Base-by-base conservation (phyloP, 1,140 invertebrate species). In the Popillia japonica region DNA sequence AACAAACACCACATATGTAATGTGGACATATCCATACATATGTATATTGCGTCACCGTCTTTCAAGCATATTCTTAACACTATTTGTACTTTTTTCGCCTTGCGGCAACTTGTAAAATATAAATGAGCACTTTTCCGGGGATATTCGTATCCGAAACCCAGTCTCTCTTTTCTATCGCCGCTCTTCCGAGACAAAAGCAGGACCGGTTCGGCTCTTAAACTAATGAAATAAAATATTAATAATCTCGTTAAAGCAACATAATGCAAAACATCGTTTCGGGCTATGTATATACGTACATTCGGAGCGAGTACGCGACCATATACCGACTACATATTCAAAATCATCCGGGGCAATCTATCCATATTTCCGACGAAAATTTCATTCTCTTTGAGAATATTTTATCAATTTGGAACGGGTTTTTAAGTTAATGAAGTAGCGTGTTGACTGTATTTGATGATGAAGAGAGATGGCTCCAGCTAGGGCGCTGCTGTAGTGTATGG, bases 331-430 rank as follows among this genome's bases (percentile, higher is more conserved):
- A 34, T 34, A 34, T 34, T 34, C 27, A 34, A 34, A 34, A 34
- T 34, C 27, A 34, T 34, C 27, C 27, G 27, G 27, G 27, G 27
- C 22, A 11, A 14, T 22, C 61, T 27, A 23, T 17, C 3, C 61
- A 68, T 34, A 68, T 68, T 34, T 22, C 17, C 11, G 72, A 74
- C 64, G 72, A 41, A 44, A 44, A 40, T 40, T 44, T 44, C 72
- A 44, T 44, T 40, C 72, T 78, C 78, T 78, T 78, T 78, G 78
- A 78, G 78, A 75, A 78, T 78, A 78, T 78, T 78, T 78, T 44
- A 78, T 78, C 55, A 78, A 72, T 72, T 78, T 20, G 40, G 20
- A 74, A 74, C 78, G 72, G 40, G 55, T 78, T 76, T 68, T 68
- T 68, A 68, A 68, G 22, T 68, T 68, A 68, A 68, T 68, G 61